Base-by-base conservation (phyloP, 1,140 invertebrate genomes). In the Trichonephila inaurata region DNA sequence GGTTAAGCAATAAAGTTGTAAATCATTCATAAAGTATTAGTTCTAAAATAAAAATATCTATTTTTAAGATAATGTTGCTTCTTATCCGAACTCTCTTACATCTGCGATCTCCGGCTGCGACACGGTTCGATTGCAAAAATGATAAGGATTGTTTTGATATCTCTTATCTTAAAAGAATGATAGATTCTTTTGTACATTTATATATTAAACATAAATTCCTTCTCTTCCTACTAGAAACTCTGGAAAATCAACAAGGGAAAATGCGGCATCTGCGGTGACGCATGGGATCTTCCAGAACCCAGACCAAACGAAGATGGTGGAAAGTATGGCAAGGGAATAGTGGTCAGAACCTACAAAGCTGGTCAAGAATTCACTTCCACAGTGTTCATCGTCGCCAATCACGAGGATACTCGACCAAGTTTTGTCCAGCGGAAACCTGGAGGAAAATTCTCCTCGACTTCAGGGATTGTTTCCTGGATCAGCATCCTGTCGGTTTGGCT, bases 221-320 rank as follows among this genome's bases (percentile, higher is more conserved):
- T 69, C 40, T 28, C 14, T 82, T 60, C 28, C 12, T 69, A 58
- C 19, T 8, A 95, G 94, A 83, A 82, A 69, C 94, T 94, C 7
- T 94, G 94, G 94, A 16, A 66, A 19, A 69, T 83, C 94, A 97
- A 97, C 95, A 97, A 96, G 0, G 98, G 98, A 0, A 98, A 98
- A 95, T 99, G 98, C 95, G 98, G 98, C 6, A 97, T 98, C 40
- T 98, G 98, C 95, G 98, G 98, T 8, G 98, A 99, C 95, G 96
- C 95, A 4, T 95, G 95, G 95, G 95, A 93, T 96, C 96, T 19
- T 96, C 95, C 95, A 4, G 95, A 95, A 87, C 97, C 97, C 14
- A 96, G 97, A 94, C 95, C 95, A 2, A 97, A 97, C 94, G 97
- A 97, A 95, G 96, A 97, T 82, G 97, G 97, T 12, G 97, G 97